phyloP scores from a whole-genome alignment of 2,888 invertebrate species.

The Himalopsyche anomala region DNA sequence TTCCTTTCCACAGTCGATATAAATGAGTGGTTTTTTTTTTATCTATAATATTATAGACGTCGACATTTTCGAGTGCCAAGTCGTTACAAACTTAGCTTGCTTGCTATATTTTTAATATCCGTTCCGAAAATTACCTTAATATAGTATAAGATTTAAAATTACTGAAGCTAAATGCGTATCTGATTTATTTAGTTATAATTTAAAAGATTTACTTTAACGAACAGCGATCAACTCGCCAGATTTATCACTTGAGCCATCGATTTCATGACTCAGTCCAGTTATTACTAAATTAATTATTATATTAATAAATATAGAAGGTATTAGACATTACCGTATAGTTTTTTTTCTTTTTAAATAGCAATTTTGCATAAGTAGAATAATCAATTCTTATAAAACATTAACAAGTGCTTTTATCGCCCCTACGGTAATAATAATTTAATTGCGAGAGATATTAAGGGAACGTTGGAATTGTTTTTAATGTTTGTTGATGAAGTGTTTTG shows the following conservation, averaged over 20 bases:
- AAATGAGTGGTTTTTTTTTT: too few species aligned
- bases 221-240: too few species aligned
- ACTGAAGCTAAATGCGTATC: too few species aligned
- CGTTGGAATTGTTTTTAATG: neutral
- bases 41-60: neutral
- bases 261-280: slow-evolving; percentile 13
- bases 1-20: too few species aligned
- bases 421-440: slow-evolving; percentile 52
- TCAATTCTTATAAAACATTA: slow-evolving; percentile 47
- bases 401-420: slow-evolving; percentile 62
- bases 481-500: slow-evolving; percentile 20
- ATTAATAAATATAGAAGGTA: neutral
- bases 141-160: too few species aligned
- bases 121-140: neutral
- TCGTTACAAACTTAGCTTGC: too few species aligned
- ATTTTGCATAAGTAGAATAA: slow-evolving; percentile 37
- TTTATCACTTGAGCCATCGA: neutral
- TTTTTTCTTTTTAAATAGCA: slow-evolving; percentile 22
- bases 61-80: slow-evolving; percentile 7
- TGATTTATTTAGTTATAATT: too few species aligned
- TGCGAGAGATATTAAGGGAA: neutral
- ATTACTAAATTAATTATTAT: neutral
- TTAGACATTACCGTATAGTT: neutral
- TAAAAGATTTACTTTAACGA: too few species aligned
- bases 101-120: neutral